These are phyloP conservation scores for Drosophila mulleri DNA, from an alignment of 2,888 invertebrate species.

Conservation along the genomic window DNA sequence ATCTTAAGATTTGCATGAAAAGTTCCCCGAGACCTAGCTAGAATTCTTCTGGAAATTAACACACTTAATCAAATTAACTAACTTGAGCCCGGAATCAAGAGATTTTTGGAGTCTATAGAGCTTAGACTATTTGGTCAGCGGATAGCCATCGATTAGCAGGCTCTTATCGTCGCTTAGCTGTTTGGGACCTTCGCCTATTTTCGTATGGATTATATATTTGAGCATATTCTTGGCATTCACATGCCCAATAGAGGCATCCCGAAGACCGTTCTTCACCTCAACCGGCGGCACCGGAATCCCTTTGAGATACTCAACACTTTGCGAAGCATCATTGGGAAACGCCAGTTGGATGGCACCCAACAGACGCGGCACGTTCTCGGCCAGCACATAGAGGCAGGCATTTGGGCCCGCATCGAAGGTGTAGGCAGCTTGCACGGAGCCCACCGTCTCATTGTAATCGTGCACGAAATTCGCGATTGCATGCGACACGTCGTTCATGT, in stretches of 20 bases:
- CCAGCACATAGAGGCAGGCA: slow-evolving; percentile 94
- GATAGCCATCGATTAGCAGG: slow-evolving; percentile 85
- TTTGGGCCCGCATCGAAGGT: slow-evolving; percentile 99
- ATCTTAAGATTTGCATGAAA: not conserved
- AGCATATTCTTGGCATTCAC: slow-evolving; percentile 86
- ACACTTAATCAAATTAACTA: not conserved
- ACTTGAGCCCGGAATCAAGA: slow-evolving; percentile 6
- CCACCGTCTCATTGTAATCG: slow-evolving; percentile 90
- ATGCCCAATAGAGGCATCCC: slow-evolving; percentile 41
- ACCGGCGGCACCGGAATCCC: slow-evolving; percentile 86
- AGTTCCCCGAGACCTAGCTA: not conserved
- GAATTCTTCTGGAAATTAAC: not conserved
- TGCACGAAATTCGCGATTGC: slow-evolving; percentile 92
- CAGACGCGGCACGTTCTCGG: slow-evolving; percentile 90
- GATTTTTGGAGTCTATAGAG: not conserved
- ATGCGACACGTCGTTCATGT: slow-evolving; percentile 96
- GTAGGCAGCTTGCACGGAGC: slow-evolving; percentile 92
- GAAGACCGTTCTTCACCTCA: slow-evolving; percentile 23
- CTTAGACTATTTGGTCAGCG: slow-evolving; percentile 43
- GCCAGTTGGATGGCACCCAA: slow-evolving; percentile 89
- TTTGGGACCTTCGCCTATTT: slow-evolving; percentile 92
- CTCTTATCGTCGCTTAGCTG: slow-evolving; percentile 83
- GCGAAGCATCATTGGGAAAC: slow-evolving; percentile 88
- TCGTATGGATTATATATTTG: slow-evolving; percentile 93
- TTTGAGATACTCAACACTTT: slow-evolving; percentile 86